Evolutionary conservation across 2,888 invertebrate species (phyloP).

Genomic region (Andrena bicolor): DNA sequence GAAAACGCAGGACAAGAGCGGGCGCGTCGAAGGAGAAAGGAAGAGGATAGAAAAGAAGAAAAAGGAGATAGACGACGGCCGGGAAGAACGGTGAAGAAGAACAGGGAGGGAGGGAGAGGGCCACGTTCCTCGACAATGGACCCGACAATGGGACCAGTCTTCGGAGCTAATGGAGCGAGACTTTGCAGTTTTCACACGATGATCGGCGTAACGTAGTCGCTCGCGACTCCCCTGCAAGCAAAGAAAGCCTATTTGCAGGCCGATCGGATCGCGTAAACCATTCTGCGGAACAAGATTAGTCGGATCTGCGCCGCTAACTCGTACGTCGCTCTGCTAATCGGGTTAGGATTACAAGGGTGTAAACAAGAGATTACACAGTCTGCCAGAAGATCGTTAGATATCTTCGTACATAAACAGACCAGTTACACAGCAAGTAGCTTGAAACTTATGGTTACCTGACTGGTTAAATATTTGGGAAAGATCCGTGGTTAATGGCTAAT

Average conservation of each 20-base stretch:
- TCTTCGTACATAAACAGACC: conserved; percentile 44
- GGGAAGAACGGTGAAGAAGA: conserved; percentile 1
- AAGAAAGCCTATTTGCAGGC: conserved; percentile 52
- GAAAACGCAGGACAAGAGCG: conserved; percentile 34
- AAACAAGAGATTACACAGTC: conserved; percentile 74
- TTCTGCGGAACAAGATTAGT: conserved; percentile 64
- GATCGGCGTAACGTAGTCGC: conserved; percentile 65
- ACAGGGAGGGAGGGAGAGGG: conserved; percentile 43
- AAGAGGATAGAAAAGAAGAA: conserved; percentile 16
- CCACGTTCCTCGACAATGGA: conserved; percentile 72
- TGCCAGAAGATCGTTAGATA: conserved; percentile 36
- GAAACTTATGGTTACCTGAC: conserved; percentile 10
- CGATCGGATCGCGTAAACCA: conserved; percentile 54
- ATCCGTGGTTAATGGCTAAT: neutral
- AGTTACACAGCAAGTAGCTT: conserved; percentile 11
- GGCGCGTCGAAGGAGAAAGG: conserved; percentile 15
- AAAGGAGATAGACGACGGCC: conserved; percentile 17
- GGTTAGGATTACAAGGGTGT: conserved; percentile 70
- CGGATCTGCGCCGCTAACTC: conserved; percentile 22
- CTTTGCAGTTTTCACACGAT: conserved; percentile 80
- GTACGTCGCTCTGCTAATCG: conserved; percentile 66
- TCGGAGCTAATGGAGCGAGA: conserved; percentile 78
- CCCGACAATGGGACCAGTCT: conserved; percentile 73
- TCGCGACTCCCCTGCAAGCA: conserved; percentile 47
- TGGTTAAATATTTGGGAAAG: conserved; percentile 21